Base-by-base conservation (phyloP, 2,113 vertebrate genomes). In the Eonycteris spelaea region DNA sequence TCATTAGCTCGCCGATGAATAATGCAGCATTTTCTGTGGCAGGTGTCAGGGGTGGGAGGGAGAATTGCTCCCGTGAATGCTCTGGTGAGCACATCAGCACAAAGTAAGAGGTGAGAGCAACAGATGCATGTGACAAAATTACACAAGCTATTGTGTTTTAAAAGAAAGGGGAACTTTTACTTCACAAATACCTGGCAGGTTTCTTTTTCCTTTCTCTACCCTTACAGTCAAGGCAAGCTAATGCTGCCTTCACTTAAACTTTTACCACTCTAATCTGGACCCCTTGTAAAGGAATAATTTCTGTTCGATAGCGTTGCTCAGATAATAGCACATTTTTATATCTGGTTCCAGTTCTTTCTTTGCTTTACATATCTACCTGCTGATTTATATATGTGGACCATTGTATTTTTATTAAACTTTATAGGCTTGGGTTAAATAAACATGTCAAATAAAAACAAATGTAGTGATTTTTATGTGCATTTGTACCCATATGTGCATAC, bases 1-100 rank as follows among this genome's bases (percentile, higher is more conserved):
- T 98, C 98, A 99, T 99, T 99, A 99, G 98, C 98, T 98, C 97
- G 0, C 98, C 96, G 96, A 99, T 99, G 99, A 99, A 99, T 99
- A 99, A 99, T 99, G 98, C 98, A 99, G 98, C 98, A 98, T 98
- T 98, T 98, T 98, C 96, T 3, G 73, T 99, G 98, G 98, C 98
- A 99, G 98, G 98, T 99, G 98, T 98, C 99, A 99, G 98, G 98
- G 98, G 97, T 98, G 98, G 98, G 98, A 99, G 98, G 98, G 98
- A 98, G 98, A 98, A 98, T 97, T 97, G 98, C 98, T 98, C 98
- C 98, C 86, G 94, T 98, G 98, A 99, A 98, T 98, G 98, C 98
- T 98, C 98, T 98, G 98, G 98, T 98, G 98, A 98, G 98, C 98
- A 98, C 98, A 98, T 98, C 98, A 98, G 98, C 98, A 98, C 98